These are phyloP conservation scores for Drosophila pseudotakahashii DNA, from an alignment of 2,888 invertebrate species.

Conservation along the genomic window DNA sequence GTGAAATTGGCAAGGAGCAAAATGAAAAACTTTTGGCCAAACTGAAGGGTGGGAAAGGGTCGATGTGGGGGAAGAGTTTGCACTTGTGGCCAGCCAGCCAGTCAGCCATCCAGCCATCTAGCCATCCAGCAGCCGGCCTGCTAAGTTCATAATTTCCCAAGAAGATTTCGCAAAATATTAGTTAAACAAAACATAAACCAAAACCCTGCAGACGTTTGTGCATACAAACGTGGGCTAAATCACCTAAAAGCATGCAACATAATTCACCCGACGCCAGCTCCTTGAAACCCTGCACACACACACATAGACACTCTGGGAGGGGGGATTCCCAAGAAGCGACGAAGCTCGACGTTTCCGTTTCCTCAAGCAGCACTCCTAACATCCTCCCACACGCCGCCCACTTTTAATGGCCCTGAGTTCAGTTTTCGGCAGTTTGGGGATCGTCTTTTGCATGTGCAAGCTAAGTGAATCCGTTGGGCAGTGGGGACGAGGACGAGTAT, in stretches of 20 bases:
- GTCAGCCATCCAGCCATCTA: conserved; percentile 33
- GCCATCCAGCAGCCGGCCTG: conserved; percentile 26
- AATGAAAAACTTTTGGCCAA: conserved; percentile 70
- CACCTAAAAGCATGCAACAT: conserved; percentile 80
- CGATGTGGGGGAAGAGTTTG: conserved; percentile 20
- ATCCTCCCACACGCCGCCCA: conserved; percentile 43
- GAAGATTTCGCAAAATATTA: conserved; percentile 78
- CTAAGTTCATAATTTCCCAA: conserved; percentile 71
- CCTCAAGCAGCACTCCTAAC: conserved; percentile 68
- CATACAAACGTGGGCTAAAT: conserved; percentile 75
- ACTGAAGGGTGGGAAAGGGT: neutral
- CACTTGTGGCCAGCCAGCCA: conserved; percentile 54
- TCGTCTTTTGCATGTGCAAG: conserved; percentile 76
- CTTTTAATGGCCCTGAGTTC: conserved; percentile 66
- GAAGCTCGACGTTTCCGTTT: conserved; percentile 81
- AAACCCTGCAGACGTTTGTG: conserved; percentile 76
- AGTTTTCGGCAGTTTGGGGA: conserved; percentile 36
- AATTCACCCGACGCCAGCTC: conserved; percentile 71
- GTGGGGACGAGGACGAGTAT: neutral
- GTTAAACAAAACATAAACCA: conserved; percentile 79
- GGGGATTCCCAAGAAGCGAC: conserved; percentile 74
- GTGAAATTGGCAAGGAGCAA: conserved; percentile 76
- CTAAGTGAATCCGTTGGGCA: conserved; percentile 74
- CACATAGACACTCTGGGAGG: conserved; percentile 20
- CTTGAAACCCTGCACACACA: conserved; percentile 49